Conservation (phyloP, 1,140 invertebrate genomes). For the Ceratina japonica region DNA sequence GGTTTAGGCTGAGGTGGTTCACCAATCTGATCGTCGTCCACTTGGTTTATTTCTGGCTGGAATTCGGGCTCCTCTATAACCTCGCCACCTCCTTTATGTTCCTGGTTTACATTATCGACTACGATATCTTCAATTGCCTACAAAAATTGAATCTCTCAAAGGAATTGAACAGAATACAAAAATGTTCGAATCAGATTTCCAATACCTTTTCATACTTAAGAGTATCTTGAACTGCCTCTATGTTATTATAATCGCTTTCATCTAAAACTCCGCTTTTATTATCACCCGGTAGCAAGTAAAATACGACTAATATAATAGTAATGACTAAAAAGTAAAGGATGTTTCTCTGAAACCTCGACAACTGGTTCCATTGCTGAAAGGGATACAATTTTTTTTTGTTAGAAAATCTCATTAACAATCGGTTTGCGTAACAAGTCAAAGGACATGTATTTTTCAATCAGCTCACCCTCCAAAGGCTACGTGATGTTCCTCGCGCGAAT, state of each 20-base stretch:
- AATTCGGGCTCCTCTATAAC: conserved; percentile 78
- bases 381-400: conserved; percentile 26
- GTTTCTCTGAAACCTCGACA: conserved; percentile 90
- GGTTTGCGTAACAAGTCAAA: background rate
- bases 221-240: conserved; percentile 68
- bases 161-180: background rate
- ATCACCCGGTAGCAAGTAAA: conserved; percentile 81
- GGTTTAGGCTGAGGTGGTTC: conserved; percentile 75
- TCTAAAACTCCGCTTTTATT: conserved; percentile 60
- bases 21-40: conserved; percentile 76
- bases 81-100: conserved; percentile 57
- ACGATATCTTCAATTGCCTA: conserved; percentile 66
- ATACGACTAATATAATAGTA: conserved; percentile 78
- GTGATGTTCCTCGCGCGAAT: conserved; percentile 68
- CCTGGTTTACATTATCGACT: conserved; percentile 69
- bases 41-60: conserved; percentile 75
- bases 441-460: background rate
- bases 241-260: conserved; percentile 69
- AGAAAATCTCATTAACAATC: background rate
- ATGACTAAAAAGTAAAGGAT: conserved; percentile 83
- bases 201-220: conserved; percentile 67
- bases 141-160: conserved; percentile 30
- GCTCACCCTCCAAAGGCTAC: conserved; percentile 78
- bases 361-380: conserved; percentile 89
- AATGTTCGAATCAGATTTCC: background rate